Evolutionary conservation across 2,113 vertebrate genomes (phyloP), one percentile per base, ranked within the genome.

Genomic region (Anhinga rufa): DNA sequence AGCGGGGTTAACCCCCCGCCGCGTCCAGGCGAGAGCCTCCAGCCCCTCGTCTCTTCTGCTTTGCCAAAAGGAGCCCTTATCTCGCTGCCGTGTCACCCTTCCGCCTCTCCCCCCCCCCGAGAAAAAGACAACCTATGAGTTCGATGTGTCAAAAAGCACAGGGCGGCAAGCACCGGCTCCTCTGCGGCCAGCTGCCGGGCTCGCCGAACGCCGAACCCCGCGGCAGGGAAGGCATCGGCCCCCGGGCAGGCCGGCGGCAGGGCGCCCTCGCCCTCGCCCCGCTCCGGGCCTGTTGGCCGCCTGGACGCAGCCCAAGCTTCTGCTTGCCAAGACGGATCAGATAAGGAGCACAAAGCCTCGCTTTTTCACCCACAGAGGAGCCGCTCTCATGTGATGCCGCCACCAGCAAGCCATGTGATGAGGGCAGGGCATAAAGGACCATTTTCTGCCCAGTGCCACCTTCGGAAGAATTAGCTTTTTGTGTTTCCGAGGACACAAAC

Each of bases 401-500:
- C 85, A 26, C 36, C 91, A 18, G 36, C 16, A 2, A 12, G 4
- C 48, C 97, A 80, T 92, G 97, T 95, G 95, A 95, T 17, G 62
- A 82, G 90, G 76, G 89, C 62, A 64, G 76, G 92, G 88, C 82
- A 97, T 61, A 97, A 95, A 95, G 95, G 89, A 84, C 13, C 92
- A 81, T 96, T 97, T 96, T 97, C 95, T 95, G 91, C 94, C 5
- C 25, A 55, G 80, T 66, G 86, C 81, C 69, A 69, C 26, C 0
- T 42, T n/a, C 83, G 92, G 96, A 97, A 95, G 95, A 97, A 97
- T 82, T 55, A n/a, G 71, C 87, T 95, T 95, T 97, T 97, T 98
- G 93, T 97, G 62, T 29, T 49, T 34, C 19, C 13, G 8, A 16
- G 71, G 69, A 74, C 58, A 71, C 71, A 72, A 69, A 62, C 46